A percentile compares a stretch with the other conserved stretches of the same genome.
Conservation (phyloP, 2,113 vertebrate genomes). For the Glareola pratincola region DNA sequence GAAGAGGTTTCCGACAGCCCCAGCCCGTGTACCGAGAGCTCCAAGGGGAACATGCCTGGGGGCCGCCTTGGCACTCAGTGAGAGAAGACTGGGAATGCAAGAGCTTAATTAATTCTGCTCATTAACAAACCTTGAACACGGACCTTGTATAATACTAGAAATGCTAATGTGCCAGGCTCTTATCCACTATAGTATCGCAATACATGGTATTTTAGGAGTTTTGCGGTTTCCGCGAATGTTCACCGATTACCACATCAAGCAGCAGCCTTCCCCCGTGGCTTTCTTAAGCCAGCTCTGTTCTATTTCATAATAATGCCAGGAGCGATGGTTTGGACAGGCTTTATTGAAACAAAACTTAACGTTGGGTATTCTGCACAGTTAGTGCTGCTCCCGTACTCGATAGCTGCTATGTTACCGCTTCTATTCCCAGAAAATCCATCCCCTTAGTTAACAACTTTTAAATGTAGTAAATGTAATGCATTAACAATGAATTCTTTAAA, state of each 20-base stretch:
- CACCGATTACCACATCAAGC: background rate
- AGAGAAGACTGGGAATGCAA: background rate
- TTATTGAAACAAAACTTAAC: background rate
- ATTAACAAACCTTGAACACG: background rate
- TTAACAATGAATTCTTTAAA: background rate
- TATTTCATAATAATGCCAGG: background rate
- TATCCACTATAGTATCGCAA: background rate
- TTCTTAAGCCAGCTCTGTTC: background rate
- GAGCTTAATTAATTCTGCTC: background rate
- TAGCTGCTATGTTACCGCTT: background rate
- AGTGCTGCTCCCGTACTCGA: fast-evolving
- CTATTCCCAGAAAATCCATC: background rate
- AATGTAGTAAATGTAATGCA: background rate
- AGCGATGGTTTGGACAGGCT: background rate
- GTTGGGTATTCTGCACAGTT: background rate
- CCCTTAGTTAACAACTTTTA: background rate
- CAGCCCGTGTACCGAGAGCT: background rate
- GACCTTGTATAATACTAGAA: background rate
- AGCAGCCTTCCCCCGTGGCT: background rate
- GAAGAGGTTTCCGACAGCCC: background rate
- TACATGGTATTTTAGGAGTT: background rate
- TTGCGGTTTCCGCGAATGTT: background rate
- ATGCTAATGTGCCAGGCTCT: background rate
- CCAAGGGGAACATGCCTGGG: background rate
- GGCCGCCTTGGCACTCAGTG: fast-evolving